A percentile compares a stretch with the other conserved stretches of the same genome.
Evolutionary conservation across 1,140 invertebrate genomes (phyloP).

Genomic region (Scaptomyza pallida): DNA sequence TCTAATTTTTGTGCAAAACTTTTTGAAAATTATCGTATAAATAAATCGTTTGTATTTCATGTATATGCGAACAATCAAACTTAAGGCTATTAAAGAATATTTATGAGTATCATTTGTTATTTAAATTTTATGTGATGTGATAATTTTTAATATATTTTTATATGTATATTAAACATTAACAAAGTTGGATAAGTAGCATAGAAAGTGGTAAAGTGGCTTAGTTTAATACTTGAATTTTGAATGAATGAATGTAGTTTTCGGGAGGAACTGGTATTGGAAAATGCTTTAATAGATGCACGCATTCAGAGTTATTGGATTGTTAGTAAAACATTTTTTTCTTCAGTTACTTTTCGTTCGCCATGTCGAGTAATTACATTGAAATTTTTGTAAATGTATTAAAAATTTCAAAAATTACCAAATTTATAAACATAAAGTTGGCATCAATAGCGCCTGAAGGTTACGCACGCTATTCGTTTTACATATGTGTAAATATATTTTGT

Average conservation of each 20-base stretch:
- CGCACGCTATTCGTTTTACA: conserved; percentile 15
- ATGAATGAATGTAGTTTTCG: conserved; percentile 55
- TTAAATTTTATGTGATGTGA: conserved; percentile 59
- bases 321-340: conserved; percentile 30
- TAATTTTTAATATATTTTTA: conserved; percentile 10
- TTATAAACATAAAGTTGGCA: conserved; percentile 44
- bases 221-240: conserved; percentile 73
- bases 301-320: conserved; percentile 26
- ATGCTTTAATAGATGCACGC: conserved; percentile 32
- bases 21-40: conserved; percentile 23
- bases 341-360: conserved; percentile 28
- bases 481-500: conserved; percentile 28
- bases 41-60: conserved; percentile 11
- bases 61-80: conserved; percentile 24
- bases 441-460: conserved; percentile 20
- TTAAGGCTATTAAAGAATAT: conserved; percentile 63
- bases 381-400: conserved; percentile 60
- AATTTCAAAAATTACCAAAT: conserved; percentile 76
- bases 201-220: conserved; percentile 43
- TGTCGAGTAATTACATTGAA: conserved; percentile 67
- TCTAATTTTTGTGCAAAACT: conserved; percentile 23
- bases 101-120: conserved; percentile 83
- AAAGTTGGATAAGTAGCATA: conserved; percentile 19
- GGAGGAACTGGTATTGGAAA: conserved; percentile 66
- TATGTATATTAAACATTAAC: conserved; percentile 27